Evolutionary conservation across 1,140 invertebrate genomes (phyloP), one percentile per base, ranked within the genome.

Genomic region (Phymorhynchus buccinoides): DNA sequence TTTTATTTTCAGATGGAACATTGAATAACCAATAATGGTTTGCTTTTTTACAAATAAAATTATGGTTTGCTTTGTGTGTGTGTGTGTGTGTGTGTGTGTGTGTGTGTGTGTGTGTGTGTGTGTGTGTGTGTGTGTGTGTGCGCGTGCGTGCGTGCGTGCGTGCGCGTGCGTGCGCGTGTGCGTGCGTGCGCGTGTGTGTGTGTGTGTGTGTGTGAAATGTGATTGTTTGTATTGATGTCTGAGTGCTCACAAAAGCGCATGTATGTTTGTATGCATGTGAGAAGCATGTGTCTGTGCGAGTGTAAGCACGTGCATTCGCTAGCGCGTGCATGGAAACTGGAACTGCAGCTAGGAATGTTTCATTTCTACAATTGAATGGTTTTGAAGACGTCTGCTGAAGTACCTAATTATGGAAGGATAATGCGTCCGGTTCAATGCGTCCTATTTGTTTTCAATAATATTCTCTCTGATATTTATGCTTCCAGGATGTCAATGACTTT

Each of bases 401-500:
- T n/a, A n/a, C n/a, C n/a, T n/a, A n/a, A n/a, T n/a, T n/a, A n/a
- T n/a, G n/a, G n/a, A n/a, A n/a, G n/a, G n/a, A n/a, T n/a, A n/a
- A n/a, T n/a, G n/a, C n/a, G n/a, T n/a, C n/a, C n/a, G n/a, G n/a
- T n/a, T n/a, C n/a, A n/a, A n/a, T n/a, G n/a, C n/a, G n/a, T n/a
- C n/a, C n/a, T n/a, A n/a, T n/a, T n/a, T n/a, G n/a, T n/a, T n/a
- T n/a, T n/a, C n/a, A n/a, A n/a, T n/a, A n/a, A n/a, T n/a, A n/a
- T n/a, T n/a, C n/a, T n/a, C n/a, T n/a, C n/a, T n/a, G n/a, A n/a
- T n/a, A n/a, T n/a, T n/a, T 78, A 79, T 83, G 6, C 73, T 82
- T 88, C 73, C 52, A 89, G 89, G 89, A 90, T 86, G 84, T 85
- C 80, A 91, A 91, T 84, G 90, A 91, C 77, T 90, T 90, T 82